Evolutionary conservation across 2,888 invertebrate genomes (phyloP), one percentile per base, ranked within the genome.

Genomic region (Amiota mariae): DNA sequence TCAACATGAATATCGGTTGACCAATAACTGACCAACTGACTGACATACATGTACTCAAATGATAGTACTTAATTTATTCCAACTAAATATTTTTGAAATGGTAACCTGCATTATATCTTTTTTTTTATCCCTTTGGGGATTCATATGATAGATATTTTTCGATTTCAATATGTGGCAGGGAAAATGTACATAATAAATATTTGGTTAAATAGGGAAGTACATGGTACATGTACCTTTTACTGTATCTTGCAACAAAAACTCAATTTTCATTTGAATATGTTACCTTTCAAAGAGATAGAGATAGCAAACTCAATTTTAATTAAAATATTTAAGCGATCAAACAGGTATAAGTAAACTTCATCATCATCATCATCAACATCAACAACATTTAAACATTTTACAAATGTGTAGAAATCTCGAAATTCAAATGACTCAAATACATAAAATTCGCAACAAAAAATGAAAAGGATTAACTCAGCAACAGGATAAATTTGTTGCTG

Each of bases 271-370:
- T 46, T 1, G 10, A 67, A 51, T 51, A 67, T 51, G 18, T 11
- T 49, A 2, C 12, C n/a, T n/a, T 13, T 13, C n/a, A 0, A 61
- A 18, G n/a, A n/a, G 8, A 54, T 6, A 36, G 36, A 36, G n/a
- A n/a, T n/a, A n/a, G 36, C 3, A 36, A 36, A 36, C 36, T 36
- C 36, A 36, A 6, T 6, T 36, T 82, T 83, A 83, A 83, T 84
- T 84, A 83, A 84, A 83, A 83, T 81, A 82, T 12, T 82, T 82
- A 80, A 81, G 84, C 82, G 84, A 84, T 84, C 84, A 84, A 84
- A 84, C 82, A 83, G 82, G 82, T 82, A 82, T 82, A 77, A 74
- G 48, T 36, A 77, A 76, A 77, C 72, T 79, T 80, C 80, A 77
- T 80, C 77, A 76, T 72, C 75, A 78, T 76, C 10, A 66, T 54